phyloP scores from a whole-genome alignment of 1,140 invertebrate genomes.

The Colletes latitarsis region DNA sequence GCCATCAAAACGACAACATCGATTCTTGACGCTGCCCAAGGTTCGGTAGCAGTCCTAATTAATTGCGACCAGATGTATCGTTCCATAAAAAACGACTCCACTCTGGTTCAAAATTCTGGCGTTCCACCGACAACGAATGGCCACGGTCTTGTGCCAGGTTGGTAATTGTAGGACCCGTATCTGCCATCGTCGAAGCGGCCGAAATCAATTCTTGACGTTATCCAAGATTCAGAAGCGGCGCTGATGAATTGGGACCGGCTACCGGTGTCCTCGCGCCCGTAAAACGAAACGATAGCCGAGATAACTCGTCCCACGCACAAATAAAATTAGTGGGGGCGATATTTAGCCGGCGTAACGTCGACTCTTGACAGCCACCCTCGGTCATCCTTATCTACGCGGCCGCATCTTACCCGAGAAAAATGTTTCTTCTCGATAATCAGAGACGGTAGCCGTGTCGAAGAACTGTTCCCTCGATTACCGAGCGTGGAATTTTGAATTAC shows the following conservation, averaged over 20 bases:
- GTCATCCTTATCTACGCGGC: slow-evolving; percentile 69
- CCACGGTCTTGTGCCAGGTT: too few species aligned
- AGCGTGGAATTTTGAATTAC: background rate
- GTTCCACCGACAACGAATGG: too few species aligned
- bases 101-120: too few species aligned
- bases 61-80: too few species aligned
- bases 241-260: slow-evolving; percentile 12
- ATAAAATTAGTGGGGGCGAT: slow-evolving; percentile 68
- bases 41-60: too few species aligned
- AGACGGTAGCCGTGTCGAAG: slow-evolving; percentile 65
- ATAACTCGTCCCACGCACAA: slow-evolving; percentile 47
- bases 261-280: slow-evolving; percentile 15
- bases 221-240: background rate
- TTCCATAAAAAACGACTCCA: too few species aligned
- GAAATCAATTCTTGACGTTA: slow-evolving; percentile 1
- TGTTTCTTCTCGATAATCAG: slow-evolving; percentile 67
- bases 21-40: too few species aligned
- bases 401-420: slow-evolving; percentile 70
- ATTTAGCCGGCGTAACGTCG: slow-evolving; percentile 71
- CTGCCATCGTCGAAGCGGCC: background rate
- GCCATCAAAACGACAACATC: too few species aligned
- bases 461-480: slow-evolving; percentile 4
- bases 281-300: slow-evolving; percentile 5
- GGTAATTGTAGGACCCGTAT: background rate
- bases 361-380: slow-evolving; percentile 69